A percentile compares a stretch with the other conserved stretches of the same genome.
Evolutionary conservation across 2,888 invertebrate genomes (phyloP).

Genomic region (Cerceris ruficornis): DNA sequence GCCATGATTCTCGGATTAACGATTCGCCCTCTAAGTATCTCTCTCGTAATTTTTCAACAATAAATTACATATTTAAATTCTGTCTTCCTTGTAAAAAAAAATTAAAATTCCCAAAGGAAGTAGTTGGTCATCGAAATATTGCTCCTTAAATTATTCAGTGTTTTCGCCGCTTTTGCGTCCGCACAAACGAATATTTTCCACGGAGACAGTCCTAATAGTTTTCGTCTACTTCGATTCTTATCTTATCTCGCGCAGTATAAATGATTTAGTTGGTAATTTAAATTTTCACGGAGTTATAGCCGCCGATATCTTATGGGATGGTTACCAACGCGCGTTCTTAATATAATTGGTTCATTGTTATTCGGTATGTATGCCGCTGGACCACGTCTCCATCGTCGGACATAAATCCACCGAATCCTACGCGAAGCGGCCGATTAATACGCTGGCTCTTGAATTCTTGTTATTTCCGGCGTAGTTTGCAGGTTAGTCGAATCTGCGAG

Average conservation of each 20-base stretch:
- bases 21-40: no score
- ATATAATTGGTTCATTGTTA: slow-evolving; percentile 48
- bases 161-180: no score
- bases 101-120: no score
- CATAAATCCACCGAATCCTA: slow-evolving; percentile 40
- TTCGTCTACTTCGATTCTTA: neutral
- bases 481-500: no score
- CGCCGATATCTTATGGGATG: neutral
- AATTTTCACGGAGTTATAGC: slow-evolving; percentile 9
- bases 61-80: no score
- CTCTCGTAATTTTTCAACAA: no score
- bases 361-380: slow-evolving; percentile 10
- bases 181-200: no score
- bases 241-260: neutral
- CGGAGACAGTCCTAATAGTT: neutral
- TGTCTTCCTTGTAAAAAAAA: no score
- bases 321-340: slow-evolving; percentile 12
- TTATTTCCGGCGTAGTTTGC: slow-evolving; percentile 13
- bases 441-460: slow-evolving; percentile 12
- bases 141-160: no score
- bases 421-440: slow-evolving; percentile 42
- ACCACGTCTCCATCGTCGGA: slow-evolving; percentile 14
- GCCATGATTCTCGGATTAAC: no score
- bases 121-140: no score
- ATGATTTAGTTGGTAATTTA: slow-evolving; percentile 20